Percentiles rank a stretch among this genome's conserved stretches.
phyloP scores from a whole-genome alignment of 2,888 invertebrate genomes.

The Nephrotoma appendiculata region DNA sequence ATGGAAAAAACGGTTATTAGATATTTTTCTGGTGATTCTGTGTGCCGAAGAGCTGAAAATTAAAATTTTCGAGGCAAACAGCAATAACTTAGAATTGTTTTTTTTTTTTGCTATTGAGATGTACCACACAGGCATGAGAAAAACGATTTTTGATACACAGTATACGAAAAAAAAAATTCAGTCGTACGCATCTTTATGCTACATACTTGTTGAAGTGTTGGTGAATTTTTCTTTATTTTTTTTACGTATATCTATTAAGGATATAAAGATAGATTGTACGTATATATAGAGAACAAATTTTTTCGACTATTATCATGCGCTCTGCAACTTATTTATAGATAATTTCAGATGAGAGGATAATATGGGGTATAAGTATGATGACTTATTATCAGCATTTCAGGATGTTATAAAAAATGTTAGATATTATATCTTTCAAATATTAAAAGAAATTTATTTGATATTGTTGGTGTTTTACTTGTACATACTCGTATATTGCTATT shows the following conservation, averaged over 20 bases:
- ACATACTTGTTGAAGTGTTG: background rate
- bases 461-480: background rate
- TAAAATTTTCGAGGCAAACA: background rate
- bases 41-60: background rate
- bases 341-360: constrained; percentile 1
- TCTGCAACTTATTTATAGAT: constrained; percentile 1
- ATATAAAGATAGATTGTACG: background rate
- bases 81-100: background rate
- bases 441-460: background rate
- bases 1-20: background rate
- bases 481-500: background rate
- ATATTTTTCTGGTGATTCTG: background rate
- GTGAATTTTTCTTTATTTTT: background rate
- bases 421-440: background rate
- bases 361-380: background rate
- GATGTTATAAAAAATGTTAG: background rate
- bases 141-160: background rate
- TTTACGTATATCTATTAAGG: background rate
- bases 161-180: background rate
- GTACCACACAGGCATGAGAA: background rate
- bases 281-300: background rate
- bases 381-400: background rate
- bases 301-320: constrained; percentile 3
- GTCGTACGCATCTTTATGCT: background rate
- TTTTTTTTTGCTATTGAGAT: background rate